Base-by-base conservation (phyloP, 2,888 invertebrate genomes). In the Bursaphelenchus okinawaensis region DNA sequence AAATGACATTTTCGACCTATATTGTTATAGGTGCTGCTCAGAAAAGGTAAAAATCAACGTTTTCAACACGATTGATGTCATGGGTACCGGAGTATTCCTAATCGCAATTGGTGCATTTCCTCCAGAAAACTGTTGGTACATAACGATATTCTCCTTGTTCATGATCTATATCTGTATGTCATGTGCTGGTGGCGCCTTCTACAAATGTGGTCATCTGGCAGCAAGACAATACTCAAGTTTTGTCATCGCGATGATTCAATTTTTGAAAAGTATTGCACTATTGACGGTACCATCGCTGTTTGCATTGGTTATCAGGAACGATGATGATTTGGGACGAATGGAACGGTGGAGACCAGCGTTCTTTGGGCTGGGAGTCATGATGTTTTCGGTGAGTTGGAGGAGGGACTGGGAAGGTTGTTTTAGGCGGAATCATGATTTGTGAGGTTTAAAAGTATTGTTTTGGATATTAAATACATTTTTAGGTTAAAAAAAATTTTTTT, bases 191-290 rank as follows among this genome's bases (percentile, higher is more conserved):
- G 54, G 54, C 26, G 54, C 16, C 3, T 54, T 54, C 26, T 54
- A 54, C 26, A 54, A 54, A 19, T 54, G 54, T 19, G 54, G 16
- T 12, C 40, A 40, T 40, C 40, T 40, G 40, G 12, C 40, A n/a
- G 40, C 40, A 12, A 12, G 66, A 31, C 66, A 66, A 40, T 66
- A 66, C 55, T 40, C 55, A 20, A 51, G 62, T 27, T 74, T 78
- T 40, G 74, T 78, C 7, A 68, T 78, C 1, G 75, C 77, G 0
- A 73, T 69, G 64, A 74, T 77, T 27, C 78, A 78, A 51, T 75
- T 77, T 68, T 72, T 75, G 68, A 78, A 78, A 58, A 76, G 77
- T 60, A 67, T 78, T 28, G 73, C 76, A 4, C 66, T 78, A 1
- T 75, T 78, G 57, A 68, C 69, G 19, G 76, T 75, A 40, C 78